Evolutionary conservation across 2,888 invertebrate genomes (phyloP).

Genomic region (Drosophila prolongata): DNA sequence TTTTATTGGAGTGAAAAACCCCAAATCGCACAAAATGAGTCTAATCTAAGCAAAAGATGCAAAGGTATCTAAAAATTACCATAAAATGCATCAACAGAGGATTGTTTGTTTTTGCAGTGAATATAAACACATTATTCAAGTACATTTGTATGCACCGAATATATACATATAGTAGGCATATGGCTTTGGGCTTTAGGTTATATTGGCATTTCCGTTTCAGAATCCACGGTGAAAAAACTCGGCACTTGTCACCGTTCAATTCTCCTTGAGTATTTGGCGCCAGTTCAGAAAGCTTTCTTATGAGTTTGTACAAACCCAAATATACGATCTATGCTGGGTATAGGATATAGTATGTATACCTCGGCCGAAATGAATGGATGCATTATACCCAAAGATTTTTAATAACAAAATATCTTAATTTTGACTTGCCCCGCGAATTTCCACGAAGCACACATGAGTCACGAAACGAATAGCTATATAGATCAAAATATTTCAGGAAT

Average conservation of each 20-base stretch:
- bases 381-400: constrained; percentile 31
- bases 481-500: constrained; percentile 48
- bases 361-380: constrained; percentile 27
- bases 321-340: constrained; percentile 31
- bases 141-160: constrained; percentile 24
- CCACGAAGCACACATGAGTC: constrained; percentile 55
- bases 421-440: constrained; percentile 33
- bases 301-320: constrained; percentile 11
- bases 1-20: constrained; percentile 6
- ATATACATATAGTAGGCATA: constrained; percentile 37
- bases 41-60: constrained; percentile 37
- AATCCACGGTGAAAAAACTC: constrained; percentile 4
- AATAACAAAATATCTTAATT: constrained; percentile 44
- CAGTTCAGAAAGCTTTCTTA: constrained; percentile 35
- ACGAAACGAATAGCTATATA: constrained; percentile 20
- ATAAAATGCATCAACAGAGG: constrained; percentile 32
- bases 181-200: constrained; percentile 25
- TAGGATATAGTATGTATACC: constrained; percentile 7
- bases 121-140: constrained; percentile 48
- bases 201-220: constrained; percentile 70
- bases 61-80: constrained; percentile 36
- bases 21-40: constrained; percentile 20
- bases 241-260: constrained; percentile 60
- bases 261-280: constrained; percentile 54
- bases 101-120: constrained; percentile 19